Percentiles rank a stretch among this genome's conserved stretches.
phyloP scores from a whole-genome alignment of 2,797 vertebrate genomes.

The Phalanger gymnotis region DNA sequence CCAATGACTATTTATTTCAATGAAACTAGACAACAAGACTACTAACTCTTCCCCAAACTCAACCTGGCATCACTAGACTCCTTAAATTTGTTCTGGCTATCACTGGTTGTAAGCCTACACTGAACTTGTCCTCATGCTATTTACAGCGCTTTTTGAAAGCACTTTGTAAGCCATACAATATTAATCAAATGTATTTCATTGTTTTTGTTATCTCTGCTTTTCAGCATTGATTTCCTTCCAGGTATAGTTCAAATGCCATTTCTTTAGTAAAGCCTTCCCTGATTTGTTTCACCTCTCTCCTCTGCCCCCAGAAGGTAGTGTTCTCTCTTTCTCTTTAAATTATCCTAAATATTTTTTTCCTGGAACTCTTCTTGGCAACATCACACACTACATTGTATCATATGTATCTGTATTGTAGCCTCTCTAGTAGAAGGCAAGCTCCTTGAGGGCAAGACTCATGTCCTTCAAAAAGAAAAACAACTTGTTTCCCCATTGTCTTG shows the following conservation, averaged over 20 bases:
- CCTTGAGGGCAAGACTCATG: background rate
- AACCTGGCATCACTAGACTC: background rate
- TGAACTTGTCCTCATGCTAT: background rate
- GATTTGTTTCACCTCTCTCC: background rate
- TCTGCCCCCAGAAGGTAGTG: background rate
- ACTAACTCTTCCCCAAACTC: background rate
- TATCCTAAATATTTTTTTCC: background rate
- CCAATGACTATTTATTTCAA: background rate
- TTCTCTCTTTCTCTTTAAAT: background rate
- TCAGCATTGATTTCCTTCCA: background rate
- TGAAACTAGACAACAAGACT: background rate
- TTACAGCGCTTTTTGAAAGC: background rate
- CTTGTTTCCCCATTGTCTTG: background rate
- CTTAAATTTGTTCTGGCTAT: background rate
- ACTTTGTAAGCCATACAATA: background rate
- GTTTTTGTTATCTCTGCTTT: background rate
- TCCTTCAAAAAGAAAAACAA: background rate
- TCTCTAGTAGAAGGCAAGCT: background rate
- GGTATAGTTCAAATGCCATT: background rate
- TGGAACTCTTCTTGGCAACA: background rate
- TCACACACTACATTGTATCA: background rate
- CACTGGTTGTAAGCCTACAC: background rate
- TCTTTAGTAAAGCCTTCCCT: background rate
- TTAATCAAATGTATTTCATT: background rate
- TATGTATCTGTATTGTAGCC: background rate